Evolutionary conservation across 2,888 invertebrate species (phyloP).

Genomic region (Zaprionus obscuricornis): DNA sequence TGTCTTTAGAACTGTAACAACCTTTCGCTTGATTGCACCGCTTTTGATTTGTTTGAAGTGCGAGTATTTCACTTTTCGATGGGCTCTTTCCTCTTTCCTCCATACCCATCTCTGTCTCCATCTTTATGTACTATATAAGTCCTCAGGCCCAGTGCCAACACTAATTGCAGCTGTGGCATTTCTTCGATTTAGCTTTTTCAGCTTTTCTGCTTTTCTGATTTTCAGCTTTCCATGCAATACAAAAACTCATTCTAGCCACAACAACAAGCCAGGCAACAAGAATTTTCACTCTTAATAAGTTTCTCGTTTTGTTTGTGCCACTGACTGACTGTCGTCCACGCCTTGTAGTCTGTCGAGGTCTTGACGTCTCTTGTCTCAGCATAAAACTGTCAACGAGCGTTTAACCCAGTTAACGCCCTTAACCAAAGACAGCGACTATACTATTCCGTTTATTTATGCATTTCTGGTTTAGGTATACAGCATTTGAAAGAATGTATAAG

Average conservation of each 20-base stretch:
- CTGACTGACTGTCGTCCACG: conserved; percentile 64
- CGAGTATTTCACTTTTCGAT: conserved; percentile 66
- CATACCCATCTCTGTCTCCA: neutral
- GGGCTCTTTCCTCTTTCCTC: neutral
- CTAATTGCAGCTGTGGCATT: conserved; percentile 55
- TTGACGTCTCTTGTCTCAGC: conserved; percentile 44
- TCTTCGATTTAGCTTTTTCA: too few species aligned
- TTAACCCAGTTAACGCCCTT: conserved; percentile 77
- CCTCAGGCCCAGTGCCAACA: conserved; percentile 28
- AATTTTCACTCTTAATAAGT: conserved; percentile 77
- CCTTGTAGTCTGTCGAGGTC: conserved; percentile 29
- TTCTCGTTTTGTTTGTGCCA: conserved; percentile 70
- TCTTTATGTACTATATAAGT: neutral
- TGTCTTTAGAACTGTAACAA: conserved; percentile 38
- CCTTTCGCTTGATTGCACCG: conserved; percentile 52
- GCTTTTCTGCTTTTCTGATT: too few species aligned
- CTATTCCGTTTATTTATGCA: too few species aligned
- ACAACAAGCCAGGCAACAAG: conserved; percentile 25
- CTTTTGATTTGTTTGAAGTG: conserved; percentile 57
- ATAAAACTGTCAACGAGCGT: conserved; percentile 73
- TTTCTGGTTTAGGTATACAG: too few species aligned
- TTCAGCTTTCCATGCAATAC: conserved; percentile 60
- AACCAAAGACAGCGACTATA: too few species aligned
- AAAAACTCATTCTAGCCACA: conserved; percentile 54
- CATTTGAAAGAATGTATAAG: too few species aligned